These are phyloP conservation scores for Forbesichthys papilliferus DNA, from an alignment of 2,113 vertebrate species.

Conservation along the genomic window DNA sequence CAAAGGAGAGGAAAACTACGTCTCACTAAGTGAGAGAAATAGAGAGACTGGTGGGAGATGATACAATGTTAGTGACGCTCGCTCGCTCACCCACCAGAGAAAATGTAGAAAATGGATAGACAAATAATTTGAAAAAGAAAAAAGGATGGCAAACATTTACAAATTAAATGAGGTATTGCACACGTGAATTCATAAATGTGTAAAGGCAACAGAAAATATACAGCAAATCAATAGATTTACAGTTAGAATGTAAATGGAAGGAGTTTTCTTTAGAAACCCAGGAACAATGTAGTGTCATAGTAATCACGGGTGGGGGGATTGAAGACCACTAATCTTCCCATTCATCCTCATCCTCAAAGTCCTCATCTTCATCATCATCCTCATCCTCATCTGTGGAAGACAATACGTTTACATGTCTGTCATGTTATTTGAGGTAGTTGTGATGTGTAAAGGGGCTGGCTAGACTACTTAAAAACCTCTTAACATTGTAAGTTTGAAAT, in stretches of 20 bases:
- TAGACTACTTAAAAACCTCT: too few relatives aligned
- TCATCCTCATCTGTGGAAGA: slow-evolving; percentile 88
- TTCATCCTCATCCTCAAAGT: slow-evolving; percentile 97
- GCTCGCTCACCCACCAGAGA: background rate
- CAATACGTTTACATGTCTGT: background rate
- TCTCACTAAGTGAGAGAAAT: background rate
- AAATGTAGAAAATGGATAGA: slow-evolving; percentile 15
- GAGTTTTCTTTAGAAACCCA: slow-evolving; percentile 81
- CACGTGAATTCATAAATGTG: slow-evolving; percentile 86
- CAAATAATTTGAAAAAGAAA: slow-evolving; percentile 37
- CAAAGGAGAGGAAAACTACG: background rate
- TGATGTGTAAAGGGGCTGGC: too few relatives aligned
- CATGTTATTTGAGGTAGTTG: too few relatives aligned
- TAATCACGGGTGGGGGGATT: slow-evolving; percentile 67
- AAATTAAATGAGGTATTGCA: slow-evolving; percentile 99
- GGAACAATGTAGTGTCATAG: slow-evolving; percentile 87
- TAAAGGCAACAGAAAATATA: slow-evolving; percentile 97
- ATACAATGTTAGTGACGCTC: slow-evolving; percentile 7
- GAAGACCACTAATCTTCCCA: slow-evolving; percentile 91
- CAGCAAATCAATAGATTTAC: slow-evolving; percentile 93
- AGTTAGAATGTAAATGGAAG: slow-evolving; percentile 82
- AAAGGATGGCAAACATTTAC: slow-evolving; percentile 86
- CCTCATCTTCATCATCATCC: slow-evolving; percentile 93
- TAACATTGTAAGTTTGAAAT: too few relatives aligned
- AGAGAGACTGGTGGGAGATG: slow-evolving; percentile 15